A percentile compares a stretch with the other conserved stretches of the same genome.
phyloP scores from a whole-genome alignment of 2,888 invertebrate species.

The Odiellus spinosus region DNA sequence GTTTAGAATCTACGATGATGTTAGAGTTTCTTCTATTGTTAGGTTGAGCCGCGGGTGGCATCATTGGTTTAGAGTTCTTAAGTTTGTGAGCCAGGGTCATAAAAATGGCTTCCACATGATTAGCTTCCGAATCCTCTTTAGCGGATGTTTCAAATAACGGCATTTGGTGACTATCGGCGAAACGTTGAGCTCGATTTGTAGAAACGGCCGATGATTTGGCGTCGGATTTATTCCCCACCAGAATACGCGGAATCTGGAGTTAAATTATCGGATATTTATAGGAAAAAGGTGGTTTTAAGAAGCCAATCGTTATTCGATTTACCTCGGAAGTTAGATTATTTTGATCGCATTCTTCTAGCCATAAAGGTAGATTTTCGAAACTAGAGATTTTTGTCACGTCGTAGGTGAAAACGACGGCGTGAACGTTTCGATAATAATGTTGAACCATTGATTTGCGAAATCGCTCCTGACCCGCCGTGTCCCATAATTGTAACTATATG shows the following conservation, averaged over 20 bases:
- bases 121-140: conserved; percentile 46
- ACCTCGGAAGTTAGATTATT: conserved; percentile 43
- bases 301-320: too few relatives aligned
- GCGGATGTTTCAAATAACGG: conserved; percentile 63
- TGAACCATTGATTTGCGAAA: conserved; percentile 61
- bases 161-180: conserved; percentile 55
- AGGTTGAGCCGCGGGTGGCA: conserved; percentile 25
- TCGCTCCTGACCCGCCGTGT: conserved; percentile 63
- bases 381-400: conserved; percentile 52
- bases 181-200: conserved; percentile 52
- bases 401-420: conserved; percentile 71
- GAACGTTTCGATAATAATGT: conserved; percentile 65
- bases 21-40: too few relatives aligned
- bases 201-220: conserved; percentile 43
- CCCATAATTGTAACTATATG: conserved; percentile 52
- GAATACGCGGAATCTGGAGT: conserved; percentile 47
- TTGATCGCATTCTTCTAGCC: conserved; percentile 31
- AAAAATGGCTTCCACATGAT: conserved; percentile 66
- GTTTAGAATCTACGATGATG: too few relatives aligned
- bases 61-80: conserved; percentile 44
- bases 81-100: conserved; percentile 65
- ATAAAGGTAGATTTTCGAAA: conserved; percentile 35
- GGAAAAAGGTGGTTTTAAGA: too few relatives aligned
- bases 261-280: too few relatives aligned
- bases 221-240: conserved; percentile 70